Evolutionary conservation across 2,113 vertebrate genomes (phyloP), one percentile per base, ranked within the genome.

Genomic region (Hippolais icterina): DNA sequence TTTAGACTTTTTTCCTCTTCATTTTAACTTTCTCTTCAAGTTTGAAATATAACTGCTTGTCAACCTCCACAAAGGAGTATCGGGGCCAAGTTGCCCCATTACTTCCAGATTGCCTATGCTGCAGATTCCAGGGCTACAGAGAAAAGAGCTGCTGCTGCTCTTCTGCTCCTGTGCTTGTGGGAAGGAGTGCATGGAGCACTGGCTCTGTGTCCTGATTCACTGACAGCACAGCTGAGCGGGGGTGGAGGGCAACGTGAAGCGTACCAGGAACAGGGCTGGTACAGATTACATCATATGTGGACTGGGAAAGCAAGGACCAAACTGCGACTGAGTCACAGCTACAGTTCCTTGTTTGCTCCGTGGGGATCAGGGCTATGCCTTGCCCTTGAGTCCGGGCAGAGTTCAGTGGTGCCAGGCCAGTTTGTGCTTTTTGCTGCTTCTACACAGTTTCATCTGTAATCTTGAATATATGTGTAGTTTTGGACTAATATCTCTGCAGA

Each of bases 231-330:
- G 78, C 87, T 87, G 57, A 70, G 85, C 0, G 3, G 57, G 74
- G 44, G 28, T 61, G 74, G 84, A 93, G 59, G 21, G 65, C 56
- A 69, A 75, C 89, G 56, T 47, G 49, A 60, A 6, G 2, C 37
- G 77, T 93, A 91, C 94, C 91, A 93, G 78, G 93, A 91, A 89
- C 72, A 93, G 70, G 77, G 44, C 74, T 96, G 93, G 93, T 92
- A 96, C 87, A 81, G 71, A 91, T 89, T 68, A 54, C 66, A 33
- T 96, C 94, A 91, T 42, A 6, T 5, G 10, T 21, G 39, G 41
- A 46, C 14, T 46, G 23, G 61, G 20, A 74, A 71, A 56, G 60
- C 56, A 75, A 52, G 37, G 47, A 64, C 65, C 18, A 14, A 42
- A 50, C 31, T 57, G 52, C 0, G 4, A 16, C 80, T 93, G 88